Percentiles rank a stretch among this genome's conserved stretches.
These are phyloP conservation scores for Donacobius atricapilla DNA, from an alignment of 2,113 vertebrate species.

Conservation along the genomic window DNA sequence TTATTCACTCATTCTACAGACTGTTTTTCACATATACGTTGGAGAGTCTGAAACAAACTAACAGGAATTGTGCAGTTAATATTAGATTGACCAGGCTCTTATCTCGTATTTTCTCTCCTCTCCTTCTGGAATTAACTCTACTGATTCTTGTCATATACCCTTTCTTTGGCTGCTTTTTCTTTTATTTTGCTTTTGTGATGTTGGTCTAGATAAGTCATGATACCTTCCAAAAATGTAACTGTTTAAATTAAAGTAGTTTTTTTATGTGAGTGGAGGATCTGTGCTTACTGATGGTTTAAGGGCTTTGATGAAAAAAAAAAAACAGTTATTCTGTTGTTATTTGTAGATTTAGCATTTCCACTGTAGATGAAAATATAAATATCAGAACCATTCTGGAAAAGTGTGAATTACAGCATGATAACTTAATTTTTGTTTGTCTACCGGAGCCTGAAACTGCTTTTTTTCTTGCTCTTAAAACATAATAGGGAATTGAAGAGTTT, in stretches of 20 bases:
- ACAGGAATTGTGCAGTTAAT: not conserved
- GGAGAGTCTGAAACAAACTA: not conserved
- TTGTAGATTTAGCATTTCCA: not conserved
- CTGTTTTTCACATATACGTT: not conserved
- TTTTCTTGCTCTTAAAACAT: not conserved
- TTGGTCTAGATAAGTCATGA: not conserved
- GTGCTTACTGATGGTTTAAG: not conserved
- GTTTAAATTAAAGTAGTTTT: not conserved
- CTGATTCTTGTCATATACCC: not conserved
- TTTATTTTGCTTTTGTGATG: not conserved
- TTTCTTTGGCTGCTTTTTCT: not conserved
- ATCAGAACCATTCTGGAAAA: not conserved
- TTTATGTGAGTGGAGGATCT: not conserved
- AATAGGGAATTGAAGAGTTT: not conserved
- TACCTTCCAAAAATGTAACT: not conserved
- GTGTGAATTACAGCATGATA: not conserved
- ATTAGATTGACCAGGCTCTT: not conserved
- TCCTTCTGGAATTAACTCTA: not conserved
- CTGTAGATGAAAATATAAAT: not conserved
- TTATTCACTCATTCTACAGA: not conserved
- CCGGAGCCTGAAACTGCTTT: not conserved
- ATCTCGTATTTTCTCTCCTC: not conserved
- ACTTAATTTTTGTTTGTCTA: not conserved
- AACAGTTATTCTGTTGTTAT: not conserved
- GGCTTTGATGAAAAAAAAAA: not conserved